Percentiles rank a stretch among this genome's conserved stretches.
phyloP scores from a whole-genome alignment of 2,797 vertebrate genomes.

The Hybognathus amarus region DNA sequence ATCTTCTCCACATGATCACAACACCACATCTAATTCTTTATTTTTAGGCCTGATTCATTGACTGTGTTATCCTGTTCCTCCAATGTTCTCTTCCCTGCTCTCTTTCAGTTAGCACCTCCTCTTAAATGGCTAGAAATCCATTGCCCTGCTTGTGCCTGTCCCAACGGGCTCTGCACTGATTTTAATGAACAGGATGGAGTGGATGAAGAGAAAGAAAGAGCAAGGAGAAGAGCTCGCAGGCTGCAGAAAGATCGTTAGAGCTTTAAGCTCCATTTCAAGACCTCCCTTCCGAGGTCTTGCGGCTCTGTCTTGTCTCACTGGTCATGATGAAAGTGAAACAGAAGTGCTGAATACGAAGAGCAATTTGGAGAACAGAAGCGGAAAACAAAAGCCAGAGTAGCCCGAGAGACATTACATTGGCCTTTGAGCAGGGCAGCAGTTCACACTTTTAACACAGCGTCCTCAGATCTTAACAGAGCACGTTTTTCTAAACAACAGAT shows the following conservation, averaged over 20 bases:
- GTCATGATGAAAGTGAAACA: slow-evolving; percentile 56
- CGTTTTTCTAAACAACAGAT: slow-evolving; percentile 14
- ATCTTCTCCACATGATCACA: slow-evolving; percentile 47
- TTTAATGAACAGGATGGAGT: slow-evolving; percentile 55
- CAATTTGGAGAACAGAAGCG: slow-evolving; percentile 51
- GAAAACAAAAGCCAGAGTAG: slow-evolving; percentile 49
- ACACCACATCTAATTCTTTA: slow-evolving; percentile 66
- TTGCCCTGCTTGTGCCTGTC: slow-evolving; percentile 38
- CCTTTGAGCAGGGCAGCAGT: slow-evolving; percentile 46
- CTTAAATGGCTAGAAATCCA: slow-evolving; percentile 48
- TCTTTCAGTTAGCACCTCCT: slow-evolving; percentile 41
- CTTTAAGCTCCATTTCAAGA: slow-evolving; percentile 52
- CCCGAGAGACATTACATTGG: slow-evolving; percentile 34
- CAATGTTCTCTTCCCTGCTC: slow-evolving; percentile 22
- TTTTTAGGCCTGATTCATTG: slow-evolving; percentile 63
- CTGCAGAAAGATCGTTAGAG: slow-evolving; percentile 48
- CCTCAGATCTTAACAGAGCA: slow-evolving; percentile 25
- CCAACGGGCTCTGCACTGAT: slow-evolving; percentile 42
- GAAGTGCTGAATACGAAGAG: slow-evolving; percentile 41
- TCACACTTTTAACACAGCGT: slow-evolving; percentile 46
- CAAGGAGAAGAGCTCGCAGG: slow-evolving; percentile 42
- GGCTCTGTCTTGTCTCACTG: slow-evolving; percentile 43
- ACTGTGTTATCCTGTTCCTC: slow-evolving; percentile 26
- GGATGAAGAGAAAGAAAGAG: slow-evolving; percentile 38
- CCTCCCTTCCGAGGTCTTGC: slow-evolving; percentile 42